These are phyloP conservation scores for Lepidocolaptes lacrymiger DNA, from an alignment of 2,797 vertebrate species.

Conservation along the genomic window DNA sequence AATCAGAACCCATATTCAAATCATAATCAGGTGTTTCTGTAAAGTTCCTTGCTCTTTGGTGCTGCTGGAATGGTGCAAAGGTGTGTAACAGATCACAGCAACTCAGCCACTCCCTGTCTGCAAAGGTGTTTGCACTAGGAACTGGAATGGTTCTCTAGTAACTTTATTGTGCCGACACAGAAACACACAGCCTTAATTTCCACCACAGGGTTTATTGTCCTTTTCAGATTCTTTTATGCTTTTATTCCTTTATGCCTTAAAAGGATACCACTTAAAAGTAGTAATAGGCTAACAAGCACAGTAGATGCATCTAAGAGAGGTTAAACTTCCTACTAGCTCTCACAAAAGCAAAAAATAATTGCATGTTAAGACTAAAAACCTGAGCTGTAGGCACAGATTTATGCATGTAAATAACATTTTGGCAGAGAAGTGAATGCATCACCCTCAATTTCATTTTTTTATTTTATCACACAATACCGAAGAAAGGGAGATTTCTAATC, in stretches of 20 bases:
- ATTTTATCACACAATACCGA: not conserved
- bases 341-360: not conserved
- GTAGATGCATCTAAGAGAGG: not conserved
- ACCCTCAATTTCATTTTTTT: not conserved
- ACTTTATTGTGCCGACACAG: not conserved
- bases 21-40: not conserved
- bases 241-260: not conserved
- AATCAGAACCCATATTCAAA: not conserved
- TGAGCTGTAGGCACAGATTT: not conserved
- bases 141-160: not conserved
- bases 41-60: not conserved
- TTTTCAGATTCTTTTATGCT: not conserved
- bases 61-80: not conserved
- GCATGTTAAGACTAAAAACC: not conserved
- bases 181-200: not conserved
- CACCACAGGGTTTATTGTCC: not conserved
- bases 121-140: not conserved
- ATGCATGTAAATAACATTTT: not conserved
- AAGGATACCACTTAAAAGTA: not conserved
- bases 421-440: not conserved
- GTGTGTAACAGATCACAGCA: not conserved
- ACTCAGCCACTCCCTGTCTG: not conserved
- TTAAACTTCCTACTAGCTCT: not conserved
- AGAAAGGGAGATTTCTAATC: not conserved
- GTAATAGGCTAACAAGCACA: not conserved